A percentile compares a stretch with the other conserved stretches of the same genome.
phyloP scores from a whole-genome alignment of 1,140 invertebrate species.

The Elymnias hypermnestra region DNA sequence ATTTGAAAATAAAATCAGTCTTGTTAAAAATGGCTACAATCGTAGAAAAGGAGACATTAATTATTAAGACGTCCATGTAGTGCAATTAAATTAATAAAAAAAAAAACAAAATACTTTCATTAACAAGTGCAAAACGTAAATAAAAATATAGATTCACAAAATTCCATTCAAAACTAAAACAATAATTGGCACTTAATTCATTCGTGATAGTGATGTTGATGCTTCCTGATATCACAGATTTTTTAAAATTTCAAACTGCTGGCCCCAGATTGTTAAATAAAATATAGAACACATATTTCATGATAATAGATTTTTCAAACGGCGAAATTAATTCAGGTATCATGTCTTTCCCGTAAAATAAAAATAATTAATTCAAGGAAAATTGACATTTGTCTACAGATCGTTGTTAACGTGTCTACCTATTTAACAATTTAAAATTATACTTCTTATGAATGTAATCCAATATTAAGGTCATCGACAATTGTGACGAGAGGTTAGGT shows the following conservation, averaged over 20 bases:
- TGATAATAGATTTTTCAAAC: too few relatives aligned
- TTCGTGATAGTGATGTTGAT: conserved; percentile 17
- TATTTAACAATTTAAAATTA: too few relatives aligned
- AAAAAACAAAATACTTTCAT: conserved; percentile 47
- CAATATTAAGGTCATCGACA: too few relatives aligned
- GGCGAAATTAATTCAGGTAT: too few relatives aligned
- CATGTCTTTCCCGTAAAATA: too few relatives aligned
- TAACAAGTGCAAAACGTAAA: conserved; percentile 49
- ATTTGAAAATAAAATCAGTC: conserved; percentile 71
- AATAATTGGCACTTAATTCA: conserved; percentile 51
- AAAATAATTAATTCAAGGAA: too few relatives aligned
- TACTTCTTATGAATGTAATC: too few relatives aligned
- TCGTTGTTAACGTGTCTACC: too few relatives aligned
- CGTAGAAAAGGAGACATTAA: conserved; percentile 36
- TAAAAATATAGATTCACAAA: conserved; percentile 48
- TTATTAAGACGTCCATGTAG: conserved; percentile 44
- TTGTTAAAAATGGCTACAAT: conserved; percentile 72
- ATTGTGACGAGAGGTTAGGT: too few relatives aligned
- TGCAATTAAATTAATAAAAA: conserved; percentile 35
- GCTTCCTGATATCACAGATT: conserved; percentile 46
- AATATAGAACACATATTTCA: conserved; percentile 5
- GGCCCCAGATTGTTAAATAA: conserved; percentile 16
- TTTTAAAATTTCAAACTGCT: conserved; percentile 35
- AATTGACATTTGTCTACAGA: too few relatives aligned
- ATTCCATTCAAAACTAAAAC: conserved; percentile 49